phyloP scores from a whole-genome alignment of 2,797 vertebrate species.

The Cheirogaleus major region DNA sequence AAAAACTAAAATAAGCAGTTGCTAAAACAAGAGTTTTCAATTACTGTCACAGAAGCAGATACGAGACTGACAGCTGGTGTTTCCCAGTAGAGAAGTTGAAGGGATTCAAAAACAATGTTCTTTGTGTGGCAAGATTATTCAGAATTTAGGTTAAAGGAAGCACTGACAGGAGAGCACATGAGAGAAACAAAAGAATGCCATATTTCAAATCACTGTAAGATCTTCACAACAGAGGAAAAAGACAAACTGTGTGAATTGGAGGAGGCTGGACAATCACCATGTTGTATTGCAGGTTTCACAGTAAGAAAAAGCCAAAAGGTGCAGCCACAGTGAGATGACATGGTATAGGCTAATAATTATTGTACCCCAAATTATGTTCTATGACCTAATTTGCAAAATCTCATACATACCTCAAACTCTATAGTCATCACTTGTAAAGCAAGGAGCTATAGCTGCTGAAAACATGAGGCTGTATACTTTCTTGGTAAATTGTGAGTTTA shows the following conservation, averaged over 20 bases:
- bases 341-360: background rate
- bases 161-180: background rate
- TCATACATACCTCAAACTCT: background rate
- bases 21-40: background rate
- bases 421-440: background rate
- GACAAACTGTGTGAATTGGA: background rate
- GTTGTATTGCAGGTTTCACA: background rate
- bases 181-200: conserved; percentile 15
- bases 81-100: conserved; percentile 21
- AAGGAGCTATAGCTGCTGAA: background rate
- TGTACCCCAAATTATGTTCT: background rate
- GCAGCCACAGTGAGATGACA: background rate
- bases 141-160: background rate
- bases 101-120: conserved; percentile 14
- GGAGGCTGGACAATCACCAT: background rate
- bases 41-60: conserved; percentile 9
- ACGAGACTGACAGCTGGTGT: background rate
- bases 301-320: background rate
- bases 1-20: background rate
- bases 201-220: background rate
- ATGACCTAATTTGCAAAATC: background rate
- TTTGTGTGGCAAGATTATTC: conserved; percentile 4
- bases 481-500: background rate
- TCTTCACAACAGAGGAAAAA: background rate
- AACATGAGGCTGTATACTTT: background rate